Conservation (phyloP, 2,113 vertebrate genomes). For the Serinus canaria region DNA sequence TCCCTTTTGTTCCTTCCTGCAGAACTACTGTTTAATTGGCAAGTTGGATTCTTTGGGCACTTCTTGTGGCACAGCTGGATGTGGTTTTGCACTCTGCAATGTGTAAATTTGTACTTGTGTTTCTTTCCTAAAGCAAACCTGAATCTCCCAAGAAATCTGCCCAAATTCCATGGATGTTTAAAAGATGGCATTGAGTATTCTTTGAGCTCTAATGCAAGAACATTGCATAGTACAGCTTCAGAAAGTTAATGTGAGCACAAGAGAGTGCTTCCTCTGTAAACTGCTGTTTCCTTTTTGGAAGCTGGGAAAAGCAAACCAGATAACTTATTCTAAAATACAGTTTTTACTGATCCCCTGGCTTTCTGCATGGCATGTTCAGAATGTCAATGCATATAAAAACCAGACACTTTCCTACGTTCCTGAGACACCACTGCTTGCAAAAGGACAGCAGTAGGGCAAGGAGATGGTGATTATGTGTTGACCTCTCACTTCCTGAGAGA, state of each 20-base stretch:
- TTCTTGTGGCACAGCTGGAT: neutral
- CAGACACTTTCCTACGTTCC: neutral
- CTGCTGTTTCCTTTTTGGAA: neutral
- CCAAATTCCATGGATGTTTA: neutral
- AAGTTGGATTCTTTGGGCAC: neutral
- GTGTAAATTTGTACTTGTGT: neutral
- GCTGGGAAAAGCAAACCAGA: neutral
- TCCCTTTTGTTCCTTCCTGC: neutral
- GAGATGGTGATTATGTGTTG: neutral
- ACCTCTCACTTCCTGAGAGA: neutral
- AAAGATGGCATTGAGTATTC: neutral
- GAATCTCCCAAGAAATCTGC: neutral
- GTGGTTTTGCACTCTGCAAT: neutral
- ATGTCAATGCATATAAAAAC: neutral
- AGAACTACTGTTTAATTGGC: neutral
- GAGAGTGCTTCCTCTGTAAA: neutral
- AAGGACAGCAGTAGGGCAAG: neutral
- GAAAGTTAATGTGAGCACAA: neutral
- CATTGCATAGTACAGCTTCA: neutral
- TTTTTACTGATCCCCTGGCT: neutral
- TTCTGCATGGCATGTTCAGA: neutral
- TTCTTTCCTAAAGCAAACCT: neutral
- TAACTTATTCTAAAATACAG: neutral
- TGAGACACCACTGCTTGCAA: neutral
- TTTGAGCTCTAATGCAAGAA: neutral